A percentile compares a stretch with the other conserved stretches of the same genome.
phyloP scores from a whole-genome alignment of 1,140 invertebrate genomes.

The Metopolophium dirhodum region DNA sequence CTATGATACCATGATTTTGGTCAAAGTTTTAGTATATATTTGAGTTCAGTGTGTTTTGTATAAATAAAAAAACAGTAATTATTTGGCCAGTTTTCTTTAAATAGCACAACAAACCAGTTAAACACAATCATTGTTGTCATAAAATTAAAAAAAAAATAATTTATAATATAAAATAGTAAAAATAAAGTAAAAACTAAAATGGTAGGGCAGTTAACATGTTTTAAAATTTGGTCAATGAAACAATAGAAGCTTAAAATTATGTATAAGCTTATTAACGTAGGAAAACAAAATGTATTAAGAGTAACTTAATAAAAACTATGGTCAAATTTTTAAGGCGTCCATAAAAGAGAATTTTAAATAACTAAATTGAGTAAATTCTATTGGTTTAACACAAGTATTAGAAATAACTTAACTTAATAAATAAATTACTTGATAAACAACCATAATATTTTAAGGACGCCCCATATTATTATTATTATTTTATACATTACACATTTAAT shows the following conservation, averaged over 20 bases:
- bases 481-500: slow-evolving; percentile 23
- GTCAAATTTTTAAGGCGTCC: background rate
- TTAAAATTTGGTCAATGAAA: slow-evolving; percentile 52
- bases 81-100: slow-evolving; percentile 45
- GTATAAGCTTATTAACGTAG: slow-evolving; percentile 19
- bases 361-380: slow-evolving; percentile 34
- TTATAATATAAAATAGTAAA: slow-evolving; percentile 49
- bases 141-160: slow-evolving; percentile 37
- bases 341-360: background rate
- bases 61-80: slow-evolving; percentile 62
- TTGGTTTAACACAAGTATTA: slow-evolving; percentile 22
- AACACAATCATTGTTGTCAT: slow-evolving; percentile 12
- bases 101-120: slow-evolving; percentile 53
- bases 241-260: slow-evolving; percentile 39
- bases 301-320: slow-evolving; percentile 34
- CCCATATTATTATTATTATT: slow-evolving; percentile 19
- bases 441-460: background rate
- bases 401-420: slow-evolving; percentile 35
- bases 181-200: slow-evolving; percentile 51
- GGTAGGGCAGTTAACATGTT: slow-evolving; percentile 51
- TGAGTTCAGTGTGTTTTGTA: slow-evolving; percentile 82
- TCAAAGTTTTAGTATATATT: slow-evolving; percentile 81
- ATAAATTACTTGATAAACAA: slow-evolving; percentile 22
- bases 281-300: slow-evolving; percentile 32
- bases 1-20: slow-evolving; percentile 74